These are phyloP conservation scores for Leptopterna dolabrata DNA, from an alignment of 2,888 invertebrate genomes.

Conservation along the genomic window DNA sequence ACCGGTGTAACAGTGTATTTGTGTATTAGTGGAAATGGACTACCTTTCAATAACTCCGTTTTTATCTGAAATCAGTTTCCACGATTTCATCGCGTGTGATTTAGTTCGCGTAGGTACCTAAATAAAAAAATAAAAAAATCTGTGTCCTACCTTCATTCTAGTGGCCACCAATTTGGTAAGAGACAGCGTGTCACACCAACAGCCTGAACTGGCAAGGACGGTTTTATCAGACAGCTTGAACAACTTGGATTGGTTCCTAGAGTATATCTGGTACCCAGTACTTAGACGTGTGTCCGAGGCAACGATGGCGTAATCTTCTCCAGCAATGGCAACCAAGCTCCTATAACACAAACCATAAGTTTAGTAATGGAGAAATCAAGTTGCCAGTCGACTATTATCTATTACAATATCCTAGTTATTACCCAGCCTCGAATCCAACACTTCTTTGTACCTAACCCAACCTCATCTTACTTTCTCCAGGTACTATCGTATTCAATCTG, in stretches of 20 bases:
- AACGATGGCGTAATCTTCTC: conserved; percentile 93
- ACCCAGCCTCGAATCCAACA: neutral
- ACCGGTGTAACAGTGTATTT: too few relatives aligned
- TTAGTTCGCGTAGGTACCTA: too few relatives aligned
- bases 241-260: conserved; percentile 88
- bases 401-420: neutral
- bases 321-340: conserved; percentile 94
- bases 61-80: too few relatives aligned
- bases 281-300: conserved; percentile 95
- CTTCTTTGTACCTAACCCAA: too few relatives aligned
- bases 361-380: too few relatives aligned
- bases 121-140: too few relatives aligned
- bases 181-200: conserved; percentile 97
- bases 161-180: conserved; percentile 85
- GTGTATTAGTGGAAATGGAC: too few relatives aligned
- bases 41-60: too few relatives aligned
- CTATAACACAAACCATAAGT: conserved; percentile 69
- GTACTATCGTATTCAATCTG: too few relatives aligned
- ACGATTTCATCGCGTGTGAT: too few relatives aligned
- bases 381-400: neutral
- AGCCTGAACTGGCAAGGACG: conserved; percentile 93
- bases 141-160: conserved; percentile 77
- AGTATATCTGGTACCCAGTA: conserved; percentile 90
- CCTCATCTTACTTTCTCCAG: too few relatives aligned
- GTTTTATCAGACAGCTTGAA: conserved; percentile 85